Evolutionary conservation across 2,888 invertebrate genomes (phyloP), one percentile per base, ranked within the genome.

Genomic region (Chironomus tentans): DNA sequence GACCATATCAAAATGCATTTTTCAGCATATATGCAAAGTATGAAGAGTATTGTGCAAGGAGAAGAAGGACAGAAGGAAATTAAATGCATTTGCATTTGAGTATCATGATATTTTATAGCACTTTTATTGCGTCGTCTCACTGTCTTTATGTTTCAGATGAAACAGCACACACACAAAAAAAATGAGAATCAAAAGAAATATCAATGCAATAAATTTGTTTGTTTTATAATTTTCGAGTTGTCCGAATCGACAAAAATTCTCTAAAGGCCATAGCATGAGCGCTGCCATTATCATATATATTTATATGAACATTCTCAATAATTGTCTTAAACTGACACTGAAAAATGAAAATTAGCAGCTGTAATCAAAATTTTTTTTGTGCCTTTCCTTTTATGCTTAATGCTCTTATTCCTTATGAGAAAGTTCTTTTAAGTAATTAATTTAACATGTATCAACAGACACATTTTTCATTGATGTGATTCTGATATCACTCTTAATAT

Each of bases 171-270:
- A 38, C 28, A 6, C 3, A 28, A 15, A 4, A 38, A 38, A 38
- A 38, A 10, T 38, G 38, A 2, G 38, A 38, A 38, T 38, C 38
- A 38, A 38, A 38, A 38, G 38, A 21, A 73, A 73, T 73, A 74
- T 74, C 74, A 68, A 22, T 15, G 74, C 24, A 74, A 74, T 74
- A 74, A 74, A 74, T 74, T 74, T 74, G 74, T 68, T 74, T 74
- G 68, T 65, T 65, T 74, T 47, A 68, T 74, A 74, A 74, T 74
- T 65, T 74, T 15, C 74, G 21, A 65, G 21, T 65, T 24, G 22
- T 21, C 5, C 56, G 62, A 18, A 18, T 56, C 56, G 56, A 56
- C 3, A 24, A 65, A 56, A 21, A 65, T 24, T 21, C 10, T 38
- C 38, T 38, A 38, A 38, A 38, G 38, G 38, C 38, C 38, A 38